A percentile compares a stretch with the other conserved stretches of the same genome.
Evolutionary conservation across 2,113 vertebrate species (phyloP).

Genomic region (Stictonetta naevosa): DNA sequence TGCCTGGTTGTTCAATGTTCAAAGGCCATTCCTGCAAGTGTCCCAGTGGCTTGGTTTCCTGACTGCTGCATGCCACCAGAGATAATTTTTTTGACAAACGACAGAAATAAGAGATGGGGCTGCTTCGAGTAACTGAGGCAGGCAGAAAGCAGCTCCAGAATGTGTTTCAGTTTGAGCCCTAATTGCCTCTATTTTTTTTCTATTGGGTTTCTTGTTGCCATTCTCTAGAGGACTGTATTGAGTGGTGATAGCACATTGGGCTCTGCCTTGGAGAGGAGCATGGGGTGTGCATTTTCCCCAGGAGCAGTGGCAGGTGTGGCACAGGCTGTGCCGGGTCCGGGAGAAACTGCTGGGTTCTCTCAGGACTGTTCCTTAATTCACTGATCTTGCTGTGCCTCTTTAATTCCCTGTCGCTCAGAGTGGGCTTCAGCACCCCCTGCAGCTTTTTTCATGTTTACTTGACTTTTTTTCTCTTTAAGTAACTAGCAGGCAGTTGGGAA

Average conservation of each 20-base stretch:
- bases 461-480: neutral
- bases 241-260: neutral
- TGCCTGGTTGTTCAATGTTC: too few relatives aligned
- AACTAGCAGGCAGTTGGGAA: neutral
- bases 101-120: neutral
- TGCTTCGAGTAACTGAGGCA: neutral
- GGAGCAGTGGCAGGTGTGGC: neutral
- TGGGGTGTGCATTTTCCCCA: neutral
- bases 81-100: neutral
- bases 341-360: neutral
- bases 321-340: neutral
- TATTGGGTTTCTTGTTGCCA: neutral
- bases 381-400: neutral
- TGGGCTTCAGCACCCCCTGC: neutral
- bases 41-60: neutral
- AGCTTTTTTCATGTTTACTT: neutral
- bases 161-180: neutral
- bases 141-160: neutral
- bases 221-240: rapidly evolving
- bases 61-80: neutral
- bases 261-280: neutral
- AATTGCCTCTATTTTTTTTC: neutral
- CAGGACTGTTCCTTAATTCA: neutral
- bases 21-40: neutral
- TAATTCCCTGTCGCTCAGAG: neutral